These are phyloP conservation scores for Lordiphosa collinella DNA, from an alignment of 1,140 invertebrate species.

Conservation along the genomic window DNA sequence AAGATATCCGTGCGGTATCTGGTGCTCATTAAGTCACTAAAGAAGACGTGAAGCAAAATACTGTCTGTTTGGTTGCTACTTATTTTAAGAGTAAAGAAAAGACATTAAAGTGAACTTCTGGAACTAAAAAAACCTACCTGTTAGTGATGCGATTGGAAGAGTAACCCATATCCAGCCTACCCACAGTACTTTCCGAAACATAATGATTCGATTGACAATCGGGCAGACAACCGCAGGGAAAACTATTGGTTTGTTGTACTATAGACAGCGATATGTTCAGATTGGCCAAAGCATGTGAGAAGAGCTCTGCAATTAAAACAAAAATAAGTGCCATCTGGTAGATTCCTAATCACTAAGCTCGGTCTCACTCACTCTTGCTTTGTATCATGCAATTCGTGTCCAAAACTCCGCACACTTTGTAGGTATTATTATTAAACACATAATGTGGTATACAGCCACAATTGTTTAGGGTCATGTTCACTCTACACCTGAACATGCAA, in stretches of 20 bases:
- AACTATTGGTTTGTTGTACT: conserved; percentile 44
- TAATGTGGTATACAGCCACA: conserved; percentile 84
- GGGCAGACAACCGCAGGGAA: conserved; percentile 80
- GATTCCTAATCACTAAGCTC: not conserved
- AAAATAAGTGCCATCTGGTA: not conserved
- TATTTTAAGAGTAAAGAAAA: not conserved
- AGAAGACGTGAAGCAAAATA: conserved; percentile 83
- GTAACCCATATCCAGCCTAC: conserved; percentile 79
- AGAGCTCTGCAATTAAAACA: conserved; percentile 34
- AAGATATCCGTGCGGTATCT: conserved; percentile 83
- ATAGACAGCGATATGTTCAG: conserved; percentile 50
- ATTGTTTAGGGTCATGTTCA: conserved; percentile 72
- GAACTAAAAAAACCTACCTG: conserved; percentile 23
- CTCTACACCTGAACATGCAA: conserved; percentile 82
- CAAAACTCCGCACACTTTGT: conserved; percentile 37
- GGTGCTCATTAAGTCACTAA: conserved; percentile 82
- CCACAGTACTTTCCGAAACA: conserved; percentile 81
- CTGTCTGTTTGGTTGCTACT: conserved; percentile 77
- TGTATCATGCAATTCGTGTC: conserved; percentile 55
- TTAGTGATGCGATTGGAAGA: conserved; percentile 32
- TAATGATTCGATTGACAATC: conserved; percentile 82
- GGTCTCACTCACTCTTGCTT: conserved; percentile 48
- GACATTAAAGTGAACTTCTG: not conserved
- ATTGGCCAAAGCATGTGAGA: conserved; percentile 56
- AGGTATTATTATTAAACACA: conserved; percentile 80